Evolutionary conservation across 2,797 vertebrate genomes (phyloP).

Genomic region (Apogon hyalosoma): DNA sequence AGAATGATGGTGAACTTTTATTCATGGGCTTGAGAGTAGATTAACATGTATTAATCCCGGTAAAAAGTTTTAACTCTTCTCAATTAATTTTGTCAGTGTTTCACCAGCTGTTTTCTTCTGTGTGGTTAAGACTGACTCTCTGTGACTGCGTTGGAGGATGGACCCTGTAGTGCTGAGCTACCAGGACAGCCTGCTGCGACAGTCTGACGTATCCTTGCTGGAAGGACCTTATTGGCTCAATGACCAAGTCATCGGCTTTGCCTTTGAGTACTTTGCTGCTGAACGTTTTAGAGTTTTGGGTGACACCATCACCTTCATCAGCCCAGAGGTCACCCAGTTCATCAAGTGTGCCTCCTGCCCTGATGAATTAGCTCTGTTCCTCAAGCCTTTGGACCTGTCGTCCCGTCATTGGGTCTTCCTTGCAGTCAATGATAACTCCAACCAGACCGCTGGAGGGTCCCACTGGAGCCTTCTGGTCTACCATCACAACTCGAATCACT

Average conservation of each 20-base stretch:
- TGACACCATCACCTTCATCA: slow-evolving; percentile 87
- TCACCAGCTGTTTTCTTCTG: background rate
- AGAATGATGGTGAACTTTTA: too few relatives aligned
- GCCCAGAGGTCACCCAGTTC: slow-evolving; percentile 97
- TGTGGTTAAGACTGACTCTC: slow-evolving; percentile 60
- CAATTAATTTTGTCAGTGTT: background rate
- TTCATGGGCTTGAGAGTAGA: too few relatives aligned
- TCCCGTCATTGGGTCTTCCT: slow-evolving; percentile 90
- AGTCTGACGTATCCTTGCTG: slow-evolving; percentile 91
- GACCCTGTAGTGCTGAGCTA: slow-evolving; percentile 96
- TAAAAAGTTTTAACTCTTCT: too few relatives aligned
- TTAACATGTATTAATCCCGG: too few relatives aligned
- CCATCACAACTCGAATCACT: slow-evolving; percentile 85
- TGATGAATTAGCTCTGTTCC: slow-evolving; percentile 90
- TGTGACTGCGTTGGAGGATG: slow-evolving; percentile 82
- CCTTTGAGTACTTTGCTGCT: slow-evolving; percentile 92
- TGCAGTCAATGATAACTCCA: slow-evolving; percentile 95
- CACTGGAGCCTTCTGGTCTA: slow-evolving; percentile 98
- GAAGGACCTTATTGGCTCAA: slow-evolving; percentile 96
- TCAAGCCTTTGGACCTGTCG: slow-evolving; percentile 89
- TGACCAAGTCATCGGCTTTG: slow-evolving; percentile 95
- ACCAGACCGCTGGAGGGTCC: slow-evolving; percentile 91
- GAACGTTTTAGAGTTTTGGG: slow-evolving; percentile 87
- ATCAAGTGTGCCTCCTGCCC: slow-evolving; percentile 92
- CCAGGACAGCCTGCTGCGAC: slow-evolving; percentile 93